Base-by-base conservation (phyloP, 2,113 vertebrate genomes). In the Cynopterus brachyotis region DNA sequence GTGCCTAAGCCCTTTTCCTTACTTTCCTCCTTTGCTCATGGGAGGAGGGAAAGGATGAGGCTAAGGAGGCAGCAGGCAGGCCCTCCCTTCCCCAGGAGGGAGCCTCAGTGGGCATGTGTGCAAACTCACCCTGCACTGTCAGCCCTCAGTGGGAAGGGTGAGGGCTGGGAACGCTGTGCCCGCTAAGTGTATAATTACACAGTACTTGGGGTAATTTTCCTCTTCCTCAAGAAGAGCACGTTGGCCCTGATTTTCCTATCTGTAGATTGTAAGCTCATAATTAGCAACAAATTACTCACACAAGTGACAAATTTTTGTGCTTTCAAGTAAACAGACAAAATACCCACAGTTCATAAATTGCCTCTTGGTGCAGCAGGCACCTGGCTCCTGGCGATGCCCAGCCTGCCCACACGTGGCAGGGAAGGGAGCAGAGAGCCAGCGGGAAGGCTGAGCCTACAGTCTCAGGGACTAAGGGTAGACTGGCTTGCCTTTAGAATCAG, bases 251-350 rank as follows among this genome's bases (percentile, higher is more conserved):
- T 98, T 99, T 99, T 98, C 97, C 98, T 98, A 98, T 98, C 98
- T 98, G 97, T 97, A 98, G 98, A 99, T 98, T 98, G 98, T 98
- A 98, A 98, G 97, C 98, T 99, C 95, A 86, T 98, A 98, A 98
- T 99, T 98, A 98, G 97, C 97, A 97, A 97, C 97, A 98, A 99
- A 99, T 99, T 99, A 98, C 97, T 98, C 97, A 98, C 97, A 98
- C 98, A 98, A 99, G 98, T 99, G 98, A 98, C 98, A 98, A 98
- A 98, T 99, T 98, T 97, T 98, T 98, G 96, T 99, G 97, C 98
- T 99, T 98, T 98, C 98, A 98, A 99, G 98, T 98, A 98, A 99
- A 99, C 98, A 98, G 98, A 98, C 70, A 97, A 98, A 98, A 98
- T 99, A 98, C 91, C 96, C 97, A 97, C 70, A 70, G 98, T 98